phyloP scores from a whole-genome alignment of 2,113 vertebrate species.

The Dascyllus trimaculatus region DNA sequence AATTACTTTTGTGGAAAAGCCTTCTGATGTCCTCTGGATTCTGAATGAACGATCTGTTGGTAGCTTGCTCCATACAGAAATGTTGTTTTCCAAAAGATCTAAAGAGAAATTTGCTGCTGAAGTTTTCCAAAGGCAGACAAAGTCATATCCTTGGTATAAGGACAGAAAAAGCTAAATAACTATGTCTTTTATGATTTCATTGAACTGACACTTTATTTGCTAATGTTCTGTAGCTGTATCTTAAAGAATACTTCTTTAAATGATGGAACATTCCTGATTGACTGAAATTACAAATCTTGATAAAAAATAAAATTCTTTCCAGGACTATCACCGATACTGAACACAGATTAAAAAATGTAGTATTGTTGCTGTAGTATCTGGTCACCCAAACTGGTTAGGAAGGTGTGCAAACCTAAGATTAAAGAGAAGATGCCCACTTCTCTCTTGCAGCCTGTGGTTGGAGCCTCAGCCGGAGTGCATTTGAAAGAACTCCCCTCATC shows the following conservation, averaged over 20 bases:
- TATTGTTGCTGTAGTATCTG: conserved; percentile 12
- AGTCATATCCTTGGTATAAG: background rate
- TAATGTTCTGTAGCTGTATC: no score
- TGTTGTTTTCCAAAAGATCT: background rate
- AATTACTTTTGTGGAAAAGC: no score
- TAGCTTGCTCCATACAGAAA: no score
- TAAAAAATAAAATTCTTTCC: background rate
- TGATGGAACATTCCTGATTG: no score
- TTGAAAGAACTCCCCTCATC: conserved; percentile 41
- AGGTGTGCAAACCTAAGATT: conserved; percentile 7
- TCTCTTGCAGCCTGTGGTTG: conserved; percentile 20
- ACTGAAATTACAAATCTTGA: no score
- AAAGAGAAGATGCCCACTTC: conserved; percentile 15
- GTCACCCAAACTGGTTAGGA: conserved; percentile 19
- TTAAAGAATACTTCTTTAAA: no score
- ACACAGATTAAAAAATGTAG: background rate
- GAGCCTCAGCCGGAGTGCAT: conserved; percentile 1
- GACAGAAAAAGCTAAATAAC: background rate
- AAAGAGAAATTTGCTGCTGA: no score
- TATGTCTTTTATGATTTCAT: background rate
- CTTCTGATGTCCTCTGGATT: no score
- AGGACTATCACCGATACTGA: no score
- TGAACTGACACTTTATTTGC: background rate
- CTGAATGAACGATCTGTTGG: no score
- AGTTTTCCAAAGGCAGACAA: background rate